Evolutionary conservation across 2,797 vertebrate genomes (phyloP).

Genomic region (Dendrocincla fuliginosa): DNA sequence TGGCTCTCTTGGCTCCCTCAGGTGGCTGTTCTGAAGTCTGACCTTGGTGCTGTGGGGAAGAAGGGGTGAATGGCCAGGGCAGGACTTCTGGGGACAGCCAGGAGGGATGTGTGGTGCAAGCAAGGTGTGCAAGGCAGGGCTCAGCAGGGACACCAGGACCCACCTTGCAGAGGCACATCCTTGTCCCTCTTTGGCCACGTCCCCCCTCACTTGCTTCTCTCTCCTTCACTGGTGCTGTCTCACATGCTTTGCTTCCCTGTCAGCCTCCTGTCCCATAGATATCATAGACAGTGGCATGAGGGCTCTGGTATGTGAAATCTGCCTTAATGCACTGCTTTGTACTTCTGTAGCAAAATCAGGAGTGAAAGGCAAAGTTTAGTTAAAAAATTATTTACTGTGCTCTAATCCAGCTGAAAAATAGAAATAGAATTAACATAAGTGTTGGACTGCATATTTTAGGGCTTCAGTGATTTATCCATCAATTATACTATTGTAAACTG

Average conservation of each 20-base stretch:
- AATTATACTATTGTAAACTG: neutral
- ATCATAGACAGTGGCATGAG: rapidly evolving
- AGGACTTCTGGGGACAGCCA: neutral
- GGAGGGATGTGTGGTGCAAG: neutral
- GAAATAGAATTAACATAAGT: neutral
- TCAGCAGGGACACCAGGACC: rapidly evolving
- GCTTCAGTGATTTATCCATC: neutral
- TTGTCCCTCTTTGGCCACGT: rapidly evolving
- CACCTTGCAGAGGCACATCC: neutral
- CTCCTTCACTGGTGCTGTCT: neutral
- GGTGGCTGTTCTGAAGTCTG: neutral
- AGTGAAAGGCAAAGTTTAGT: neutral
- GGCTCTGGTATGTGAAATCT: neutral
- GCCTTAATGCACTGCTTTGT: neutral
- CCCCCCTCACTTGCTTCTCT: neutral
- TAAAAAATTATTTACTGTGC: neutral
- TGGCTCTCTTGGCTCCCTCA: neutral
- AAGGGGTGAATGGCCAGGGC: neutral
- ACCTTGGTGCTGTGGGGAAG: neutral
- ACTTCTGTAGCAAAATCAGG: neutral
- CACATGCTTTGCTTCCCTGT: neutral
- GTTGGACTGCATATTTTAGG: neutral
- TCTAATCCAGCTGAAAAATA: neutral
- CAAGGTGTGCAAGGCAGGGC: too few relatives aligned
- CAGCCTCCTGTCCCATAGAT: neutral